Conservation (phyloP, 2,888 invertebrate species). For the Amphipoea oculea region DNA sequence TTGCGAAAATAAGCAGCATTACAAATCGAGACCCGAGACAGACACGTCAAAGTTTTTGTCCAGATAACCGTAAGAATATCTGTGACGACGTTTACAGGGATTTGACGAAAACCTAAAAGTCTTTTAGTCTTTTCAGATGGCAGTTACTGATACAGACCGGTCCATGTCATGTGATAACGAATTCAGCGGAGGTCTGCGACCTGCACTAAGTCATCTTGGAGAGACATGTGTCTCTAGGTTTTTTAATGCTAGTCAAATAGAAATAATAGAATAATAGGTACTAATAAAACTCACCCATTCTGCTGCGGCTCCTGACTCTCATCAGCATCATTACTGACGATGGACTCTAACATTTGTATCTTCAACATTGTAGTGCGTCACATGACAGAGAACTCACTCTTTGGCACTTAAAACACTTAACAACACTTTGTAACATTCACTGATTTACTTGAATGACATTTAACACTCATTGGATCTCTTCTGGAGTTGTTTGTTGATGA, state of each 20-base stretch:
- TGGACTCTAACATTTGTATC: constrained; percentile 94
- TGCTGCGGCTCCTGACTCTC: constrained; percentile 84
- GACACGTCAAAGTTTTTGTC: not conserved
- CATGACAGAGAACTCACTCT: constrained; percentile 81
- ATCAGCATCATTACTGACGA: constrained; percentile 92
- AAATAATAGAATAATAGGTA: no score
- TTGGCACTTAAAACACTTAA: constrained; percentile 62
- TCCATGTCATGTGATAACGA: not conserved
- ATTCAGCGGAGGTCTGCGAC: no score
- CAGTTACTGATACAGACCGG: not conserved
- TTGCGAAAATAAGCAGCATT: not conserved
- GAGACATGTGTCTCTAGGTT: no score
- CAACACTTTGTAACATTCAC: constrained; percentile 60
- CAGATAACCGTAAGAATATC: no score
- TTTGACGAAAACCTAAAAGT: not conserved
- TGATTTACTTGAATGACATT: constrained; percentile 19
- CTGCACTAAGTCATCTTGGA: not conserved
- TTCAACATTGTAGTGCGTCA: constrained; percentile 91
- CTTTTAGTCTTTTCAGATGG: not conserved
- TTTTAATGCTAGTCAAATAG: not conserved
- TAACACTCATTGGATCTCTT: constrained; percentile 32
- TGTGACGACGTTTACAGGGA: not conserved
- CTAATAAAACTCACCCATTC: constrained; percentile 81
- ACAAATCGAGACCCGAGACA: not conserved
- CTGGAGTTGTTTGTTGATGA: constrained; percentile 65